Evolutionary conservation across 2,888 invertebrate species (phyloP), one percentile per base, ranked within the genome.

Genomic region (Clostera curtula): DNA sequence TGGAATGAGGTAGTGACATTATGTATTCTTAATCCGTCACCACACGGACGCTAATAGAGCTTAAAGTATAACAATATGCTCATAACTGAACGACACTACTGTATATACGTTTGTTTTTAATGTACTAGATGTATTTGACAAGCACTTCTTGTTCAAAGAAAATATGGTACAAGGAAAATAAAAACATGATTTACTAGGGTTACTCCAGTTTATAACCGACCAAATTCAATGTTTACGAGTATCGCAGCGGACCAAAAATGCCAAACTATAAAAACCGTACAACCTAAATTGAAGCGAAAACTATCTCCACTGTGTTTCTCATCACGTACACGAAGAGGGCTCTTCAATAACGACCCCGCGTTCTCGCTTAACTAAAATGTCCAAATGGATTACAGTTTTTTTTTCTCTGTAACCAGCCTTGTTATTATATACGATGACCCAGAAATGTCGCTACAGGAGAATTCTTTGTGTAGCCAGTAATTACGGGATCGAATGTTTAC

Each of bases 221-320:
- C n/a, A n/a, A n/a, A n/a, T n/a, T n/a, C n/a, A 24, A 37, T 47
- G 39, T 48, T 51, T 37, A 44, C 25, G 22, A 30, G 35, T 34
- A 42, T 34, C 35, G 40, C 32, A 35, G 17, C 13, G 15, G 7
- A 29, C 24, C 36, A 48, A 47, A 40, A 48, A 47, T 28, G 41
- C 22, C 25, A 28, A 31, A 27, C 43, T 55, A 58, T 56, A 57
- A 61, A 65, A 53, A 40, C 51, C 43, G 43, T 49, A 46, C 49
- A 49, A 52, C 56, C 53, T 55, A 62, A 64, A 65, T 59, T 60
- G 56, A 48, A 45, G 45, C 38, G 51, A 49, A 51, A 54, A 56
- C 56, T 57, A 53, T 50, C 53, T 40, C 32, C 36, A 55, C 54
- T 54, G 48, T 40, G 49, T 56, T 65, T 65, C 64, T 34, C 43